Evolutionary conservation across 2,888 invertebrate species (phyloP), one percentile per base, ranked within the genome.

Genomic region (Leptopilina drosophilae): DNA sequence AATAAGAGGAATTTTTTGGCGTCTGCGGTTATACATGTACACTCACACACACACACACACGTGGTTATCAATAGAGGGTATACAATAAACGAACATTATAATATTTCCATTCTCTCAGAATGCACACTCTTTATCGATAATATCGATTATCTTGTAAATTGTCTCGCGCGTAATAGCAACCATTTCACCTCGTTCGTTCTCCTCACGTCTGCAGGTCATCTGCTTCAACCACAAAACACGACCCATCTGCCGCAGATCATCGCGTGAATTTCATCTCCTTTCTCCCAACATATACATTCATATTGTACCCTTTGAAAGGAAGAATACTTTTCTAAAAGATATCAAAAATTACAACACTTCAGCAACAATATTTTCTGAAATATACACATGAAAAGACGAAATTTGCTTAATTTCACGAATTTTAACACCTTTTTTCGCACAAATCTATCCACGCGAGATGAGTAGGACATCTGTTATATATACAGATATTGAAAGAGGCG

Each of bases 21-120:
- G 73, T 73, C 73, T 73, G 73, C 56, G 73, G 73, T 73, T 40
- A 9, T 56, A 73, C 73, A 73, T 56, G 82, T n/a, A 80, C 1
- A 73, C 73, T 56, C 53, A 1, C 33, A 33, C 33, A 4, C 33
- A 33, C 33, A 33, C 33, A 33, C 33, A 33, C 5, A 33, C 33
- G 53, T 73, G 53, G 73, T 8, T 56, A 73, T 73, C 73, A 73
- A 73, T 69, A 20, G 53, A 20, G 53, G 33, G 49, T 33, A 56
- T 56, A 73, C n/a, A 73, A 33, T 33, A 26, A 33, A 49, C 69
- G 69, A 73, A 73, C 14, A 73, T 73, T 56, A 11, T 53, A 73
- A 11, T 53, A 73, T 73, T 56, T 33, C 56, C 33, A 73, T 73
- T 73, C 56, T 73, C 62, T 62, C 8, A 62, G 62, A 62, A 62